Evolutionary conservation across 2,888 invertebrate species (phyloP), one percentile per base, ranked within the genome.

Genomic region (Leucophora obtusa): DNA sequence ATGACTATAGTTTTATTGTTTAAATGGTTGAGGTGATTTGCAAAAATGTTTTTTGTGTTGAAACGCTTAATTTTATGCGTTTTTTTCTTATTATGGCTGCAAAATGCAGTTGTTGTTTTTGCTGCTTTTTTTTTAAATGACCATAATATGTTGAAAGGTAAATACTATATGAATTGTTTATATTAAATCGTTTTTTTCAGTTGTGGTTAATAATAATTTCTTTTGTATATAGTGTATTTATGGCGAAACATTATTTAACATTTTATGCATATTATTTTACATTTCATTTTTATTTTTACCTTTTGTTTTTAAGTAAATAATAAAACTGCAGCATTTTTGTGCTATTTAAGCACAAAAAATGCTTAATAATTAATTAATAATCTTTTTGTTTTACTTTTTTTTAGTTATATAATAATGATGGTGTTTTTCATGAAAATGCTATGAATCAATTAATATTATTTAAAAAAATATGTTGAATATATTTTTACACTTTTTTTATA

Each of bases 321-420:
- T 72, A 53, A 74, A 77, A 56, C 24, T 70, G 69, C 65, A 56
- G 73, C 81, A 78, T 81, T 81, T 81, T 78, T 78, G 81, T 73
- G 70, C 77, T 60, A 66, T 76, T 60, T 24, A 60, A 78, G 81
- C 81, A 73, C 81, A 78, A 77, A 77, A 81, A 73, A 70, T 81
- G 81, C 81, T 70, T 74, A 62, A 78, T 73, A 74, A 78, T 78
- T 81, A 78, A 78, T 77, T 77, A 65, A 74, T 73, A 66, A 70
- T 35, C 28, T 58, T 53, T 59, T n/a, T 74, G 14, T 50, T 53
- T 17, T 54, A 11, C 0, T 59, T 33, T 35, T 56, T 21, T 3
- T 65, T 11, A 1, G n/a, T 47, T 47, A 47, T 3, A 14, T n/a
- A 47, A 47, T 47, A 47, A 47, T 47, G 43, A 47, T 47, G 43